Evolutionary conservation across 2,888 invertebrate species (phyloP).

Genomic region (Pilophorus perplexus): DNA sequence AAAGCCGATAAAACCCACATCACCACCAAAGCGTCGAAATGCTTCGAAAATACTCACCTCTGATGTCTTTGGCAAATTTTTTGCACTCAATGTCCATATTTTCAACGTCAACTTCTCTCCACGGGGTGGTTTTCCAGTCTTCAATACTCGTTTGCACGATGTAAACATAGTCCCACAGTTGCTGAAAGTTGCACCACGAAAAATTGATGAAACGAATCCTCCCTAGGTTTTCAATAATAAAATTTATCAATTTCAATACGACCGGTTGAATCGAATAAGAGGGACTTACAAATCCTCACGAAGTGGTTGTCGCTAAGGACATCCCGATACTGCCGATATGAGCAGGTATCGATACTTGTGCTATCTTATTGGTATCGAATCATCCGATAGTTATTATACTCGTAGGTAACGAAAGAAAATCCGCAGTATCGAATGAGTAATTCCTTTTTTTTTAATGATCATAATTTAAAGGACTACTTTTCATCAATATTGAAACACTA

Average conservation of each 20-base stretch:
- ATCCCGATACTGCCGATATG: too few relatives aligned
- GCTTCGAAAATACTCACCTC: slow-evolving; percentile 56
- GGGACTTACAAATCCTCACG: too few relatives aligned
- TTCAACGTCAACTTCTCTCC: slow-evolving; percentile 95
- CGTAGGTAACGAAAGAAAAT: too few relatives aligned
- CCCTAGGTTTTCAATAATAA: neutral
- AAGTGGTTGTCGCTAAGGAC: too few relatives aligned
- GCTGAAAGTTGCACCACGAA: slow-evolving; percentile 55
- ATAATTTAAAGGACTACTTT: too few relatives aligned
- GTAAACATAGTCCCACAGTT: slow-evolving; percentile 92
- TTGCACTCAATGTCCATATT: slow-evolving; percentile 99
- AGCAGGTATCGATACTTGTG: too few relatives aligned
- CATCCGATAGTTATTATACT: too few relatives aligned
- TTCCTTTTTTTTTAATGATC: too few relatives aligned
- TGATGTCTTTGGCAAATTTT: slow-evolving; percentile 92
- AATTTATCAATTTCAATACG: neutral
- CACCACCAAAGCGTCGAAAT: neutral
- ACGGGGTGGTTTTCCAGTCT: slow-evolving; percentile 96
- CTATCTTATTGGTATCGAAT: too few relatives aligned
- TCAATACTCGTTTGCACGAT: slow-evolving; percentile 89
- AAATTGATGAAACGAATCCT: neutral
- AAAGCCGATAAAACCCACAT: neutral
- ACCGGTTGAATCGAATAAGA: neutral
- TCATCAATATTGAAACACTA: too few relatives aligned
- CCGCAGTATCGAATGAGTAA: too few relatives aligned